Evolutionary conservation across 2,888 invertebrate species (phyloP), one percentile per base, ranked within the genome.

Genomic region (Crocallis elinguaria): DNA sequence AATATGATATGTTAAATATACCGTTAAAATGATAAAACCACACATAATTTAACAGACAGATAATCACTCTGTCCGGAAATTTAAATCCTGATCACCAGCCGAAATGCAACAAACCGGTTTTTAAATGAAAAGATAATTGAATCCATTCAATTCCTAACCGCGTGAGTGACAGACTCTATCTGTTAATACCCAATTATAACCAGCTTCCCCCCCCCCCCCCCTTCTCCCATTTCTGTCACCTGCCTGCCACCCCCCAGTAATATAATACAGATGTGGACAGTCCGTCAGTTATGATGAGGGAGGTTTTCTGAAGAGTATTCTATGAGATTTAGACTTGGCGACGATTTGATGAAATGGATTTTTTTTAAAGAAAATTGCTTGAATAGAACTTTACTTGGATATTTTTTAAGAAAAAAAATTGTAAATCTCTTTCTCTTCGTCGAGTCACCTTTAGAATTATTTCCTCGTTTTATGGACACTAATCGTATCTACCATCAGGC

Each of bases 171-270:
- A 77, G 77, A 67, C 74, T 75, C 72, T 82, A 79, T 84, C 84
- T 79, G 84, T 79, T 85, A 84, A 85, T 85, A 79, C 79, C 80
- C 85, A 85, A 85, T 85, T 85, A 85, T 76, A 61, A 57, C 60
- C 66, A 59, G 57, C 62, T 56, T 29, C 21, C 38, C 37, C 36
- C 33, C 39, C 12, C 4, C 6, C 36, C 29, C 16, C n/a, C n/a
- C n/a, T n/a, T n/a, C n/a, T n/a, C n/a, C n/a, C n/a, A n/a, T n/a
- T n/a, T 41, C 12, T 7, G 41, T 45, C 60, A 57, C 57, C 48
- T 48, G 57, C 27, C 39, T 21, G 8, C 38, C 44, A 32, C 42
- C 46, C 49, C 44, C 45, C 43, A 13, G 37, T 43, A 44, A 38
- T 46, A 44, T 44, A 45, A 46, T 49, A 57, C 41, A 48, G 58